These are phyloP conservation scores for Stegostoma tigrinum DNA, from an alignment of 2,113 vertebrate species.

Conservation along the genomic window DNA sequence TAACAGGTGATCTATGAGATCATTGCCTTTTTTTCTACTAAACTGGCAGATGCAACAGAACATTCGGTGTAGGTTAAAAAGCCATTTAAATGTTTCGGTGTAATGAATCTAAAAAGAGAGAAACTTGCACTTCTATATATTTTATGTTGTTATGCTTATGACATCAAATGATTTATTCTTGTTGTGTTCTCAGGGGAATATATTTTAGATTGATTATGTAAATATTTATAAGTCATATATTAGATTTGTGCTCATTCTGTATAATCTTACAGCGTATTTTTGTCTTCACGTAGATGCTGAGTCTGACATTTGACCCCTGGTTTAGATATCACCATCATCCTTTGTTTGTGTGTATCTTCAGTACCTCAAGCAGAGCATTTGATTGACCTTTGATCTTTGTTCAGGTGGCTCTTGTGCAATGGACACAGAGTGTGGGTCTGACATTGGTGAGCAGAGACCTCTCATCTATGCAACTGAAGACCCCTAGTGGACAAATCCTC, in stretches of 20 bases:
- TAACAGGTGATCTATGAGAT: not conserved
- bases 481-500: slow-evolving; percentile 80
- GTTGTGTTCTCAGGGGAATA: not conserved
- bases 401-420: slow-evolving; percentile 84
- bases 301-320: slow-evolving; percentile 35
- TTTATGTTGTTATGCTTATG: not conserved
- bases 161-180: not conserved
- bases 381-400: slow-evolving; percentile 39
- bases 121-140: not conserved
- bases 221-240: not conserved
- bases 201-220: not conserved
- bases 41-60: not conserved
- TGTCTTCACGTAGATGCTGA: slow-evolving; percentile 42
- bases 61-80: not conserved
- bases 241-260: slow-evolving; percentile 23
- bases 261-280: slow-evolving; percentile 39
- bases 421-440: slow-evolving; percentile 91
- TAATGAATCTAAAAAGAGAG: not conserved
- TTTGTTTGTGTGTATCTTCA: slow-evolving; percentile 39
- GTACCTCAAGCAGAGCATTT: slow-evolving; percentile 24
- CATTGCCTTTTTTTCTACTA: not conserved
- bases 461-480: slow-evolving; percentile 84
- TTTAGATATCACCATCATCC: slow-evolving; percentile 31
- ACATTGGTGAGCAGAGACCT: slow-evolving; percentile 90
- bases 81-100: not conserved